Evolutionary conservation across 2,797 vertebrate species (phyloP), one percentile per base, ranked within the genome.

Genomic region (Picus viridis): DNA sequence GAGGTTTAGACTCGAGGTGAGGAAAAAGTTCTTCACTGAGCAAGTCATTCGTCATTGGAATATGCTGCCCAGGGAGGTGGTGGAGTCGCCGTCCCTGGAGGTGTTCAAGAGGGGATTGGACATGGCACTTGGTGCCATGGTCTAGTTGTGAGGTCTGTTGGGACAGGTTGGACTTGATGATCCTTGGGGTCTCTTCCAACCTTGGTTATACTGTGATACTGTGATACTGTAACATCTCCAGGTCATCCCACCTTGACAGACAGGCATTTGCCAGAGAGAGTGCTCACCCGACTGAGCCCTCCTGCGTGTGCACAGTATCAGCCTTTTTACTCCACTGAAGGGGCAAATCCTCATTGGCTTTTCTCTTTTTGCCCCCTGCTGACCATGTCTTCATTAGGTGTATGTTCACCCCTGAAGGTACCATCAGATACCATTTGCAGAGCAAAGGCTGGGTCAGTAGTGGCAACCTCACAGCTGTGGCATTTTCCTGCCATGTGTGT

Each of bases 351-450:
- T 81, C 0, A 0, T 34, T 11, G 72, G 34, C 27, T 74, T 83
- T 68, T 49, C 14, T 43, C 17, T 13, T 45, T 49, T 18, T 45
- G 27, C 30, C 32, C 27, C 2, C 7, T 12, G 26, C 53, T 54
- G 53, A 54, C n/a, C 3, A 3, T 1, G 6, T 45, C n/a, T 51
- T 83, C 6, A 0, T 78, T 53, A 47, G 0, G 0, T 12, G 34
- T 0, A 14, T 45, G 53, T 65, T 65, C 30, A 27, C 0, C 0
- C 20, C 54, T 16, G 5, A 58, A 64, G 22, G 6, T 39, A 17
- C 6, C 6, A 2, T 12, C 11, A 4, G 1, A 1, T 27, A 20
- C 29, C 12, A 5, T 10, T 10, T 54, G 56, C 64, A 70, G 36
- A 24, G 41, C 64, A 73, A 53, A 45, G 67, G 24, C 30, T 59